These are phyloP conservation scores for Trissoscelio sp. DNA, from an alignment of 2,888 invertebrate genomes.

Conservation along the genomic window DNA sequence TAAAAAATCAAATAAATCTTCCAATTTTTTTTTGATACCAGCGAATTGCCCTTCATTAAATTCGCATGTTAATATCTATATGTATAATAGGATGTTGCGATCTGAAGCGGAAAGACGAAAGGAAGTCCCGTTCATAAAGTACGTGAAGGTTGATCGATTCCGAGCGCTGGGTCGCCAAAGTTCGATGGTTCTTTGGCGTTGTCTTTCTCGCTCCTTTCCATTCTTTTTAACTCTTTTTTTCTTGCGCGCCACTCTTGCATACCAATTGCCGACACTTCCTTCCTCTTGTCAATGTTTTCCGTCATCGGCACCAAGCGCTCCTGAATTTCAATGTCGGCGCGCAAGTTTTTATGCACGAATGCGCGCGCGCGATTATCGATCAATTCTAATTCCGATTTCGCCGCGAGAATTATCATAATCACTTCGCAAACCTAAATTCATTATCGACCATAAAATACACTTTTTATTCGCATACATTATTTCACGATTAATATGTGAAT, in stretches of 20 bases:
- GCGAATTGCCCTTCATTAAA: background rate
- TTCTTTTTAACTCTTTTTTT: conserved; percentile 52
- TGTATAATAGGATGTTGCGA: conserved; percentile 51
- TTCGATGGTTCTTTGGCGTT: conserved; percentile 77
- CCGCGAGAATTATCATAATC: conserved; percentile 42
- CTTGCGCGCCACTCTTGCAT: conserved; percentile 76
- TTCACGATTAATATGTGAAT: too few relatives aligned
- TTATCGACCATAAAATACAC: background rate
- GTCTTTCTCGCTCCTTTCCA: conserved; percentile 58
- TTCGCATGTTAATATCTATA: background rate
- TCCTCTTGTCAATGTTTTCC: conserved; percentile 80
- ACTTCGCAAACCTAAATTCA: conserved; percentile 33
- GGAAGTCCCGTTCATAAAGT: conserved; percentile 79
- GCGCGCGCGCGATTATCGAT: conserved; percentile 66
- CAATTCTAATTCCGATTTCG: conserved; percentile 65
- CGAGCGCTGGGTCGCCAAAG: conserved; percentile 80
- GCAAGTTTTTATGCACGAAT: conserved; percentile 63
- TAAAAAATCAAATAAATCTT: too few relatives aligned
- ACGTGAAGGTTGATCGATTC: conserved; percentile 77
- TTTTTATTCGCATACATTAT: too few relatives aligned
- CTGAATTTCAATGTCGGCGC: conserved; percentile 79
- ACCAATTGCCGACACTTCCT: conserved; percentile 82
- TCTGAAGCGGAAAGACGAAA: conserved; percentile 80
- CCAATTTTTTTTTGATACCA: too few relatives aligned
- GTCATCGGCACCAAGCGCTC: conserved; percentile 72